Percentiles rank a stretch among this genome's conserved stretches.
These are phyloP conservation scores for Cepaea nemoralis DNA, from an alignment of 1,140 invertebrate species.

Conservation along the genomic window DNA sequence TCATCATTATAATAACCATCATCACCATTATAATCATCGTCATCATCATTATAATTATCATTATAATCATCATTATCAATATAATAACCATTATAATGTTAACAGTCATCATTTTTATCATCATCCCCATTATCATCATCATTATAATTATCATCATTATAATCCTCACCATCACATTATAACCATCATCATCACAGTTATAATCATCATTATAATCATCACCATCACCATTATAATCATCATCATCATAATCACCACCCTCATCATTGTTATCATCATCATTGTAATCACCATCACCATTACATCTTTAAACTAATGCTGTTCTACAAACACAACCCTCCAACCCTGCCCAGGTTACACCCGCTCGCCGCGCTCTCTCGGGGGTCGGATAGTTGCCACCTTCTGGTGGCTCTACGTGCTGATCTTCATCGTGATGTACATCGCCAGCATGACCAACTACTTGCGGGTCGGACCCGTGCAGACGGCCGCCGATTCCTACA, in stretches of 20 bases:
- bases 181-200: no score
- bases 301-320: no score
- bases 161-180: neutral
- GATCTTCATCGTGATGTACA: conserved; percentile 60
- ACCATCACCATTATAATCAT: no score
- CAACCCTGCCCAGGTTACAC: conserved; percentile 52
- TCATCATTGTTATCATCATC: no score
- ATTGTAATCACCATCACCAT: no score
- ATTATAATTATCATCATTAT: conserved; percentile 25
- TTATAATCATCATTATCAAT: conserved; percentile 11
- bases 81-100: conserved; percentile 25
- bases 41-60: neutral
- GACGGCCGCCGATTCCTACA: conserved; percentile 87
- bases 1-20: no score
- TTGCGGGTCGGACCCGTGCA: conserved; percentile 47
- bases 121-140: conserved; percentile 36
- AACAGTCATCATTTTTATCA: conserved; percentile 24
- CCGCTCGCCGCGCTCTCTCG: conserved; percentile 53
- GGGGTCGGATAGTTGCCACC: conserved; percentile 55
- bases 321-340: no score
- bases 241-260: no score
- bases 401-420: conserved; percentile 66
- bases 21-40: no score
- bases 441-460: conserved; percentile 58
- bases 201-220: no score